These are phyloP conservation scores for Tursiops truncatus DNA, from an alignment of 2,113 vertebrate genomes.

Conservation along the genomic window DNA sequence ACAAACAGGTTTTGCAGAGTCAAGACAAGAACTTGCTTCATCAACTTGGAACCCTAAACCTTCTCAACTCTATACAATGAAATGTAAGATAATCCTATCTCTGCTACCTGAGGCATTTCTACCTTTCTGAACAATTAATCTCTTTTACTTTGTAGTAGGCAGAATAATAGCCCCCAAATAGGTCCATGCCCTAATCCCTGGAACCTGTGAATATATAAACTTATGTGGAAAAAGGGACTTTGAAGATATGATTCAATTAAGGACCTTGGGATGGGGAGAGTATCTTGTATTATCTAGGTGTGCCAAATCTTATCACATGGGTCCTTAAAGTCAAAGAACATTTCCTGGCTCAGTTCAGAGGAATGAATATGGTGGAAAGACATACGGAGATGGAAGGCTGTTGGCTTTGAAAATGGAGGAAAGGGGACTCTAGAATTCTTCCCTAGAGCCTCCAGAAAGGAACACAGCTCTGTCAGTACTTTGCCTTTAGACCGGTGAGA, in stretches of 20 bases:
- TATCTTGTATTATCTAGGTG: background rate
- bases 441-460: background rate
- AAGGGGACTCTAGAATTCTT: background rate
- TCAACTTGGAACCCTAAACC: background rate
- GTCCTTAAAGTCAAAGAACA: background rate
- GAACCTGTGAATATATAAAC: background rate
- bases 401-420: background rate
- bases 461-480: background rate
- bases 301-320: background rate
- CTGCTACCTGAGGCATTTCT: background rate
- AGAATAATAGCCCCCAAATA: background rate
- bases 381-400: background rate
- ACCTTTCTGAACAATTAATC: background rate
- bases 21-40: constrained; percentile 25
- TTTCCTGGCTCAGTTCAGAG: background rate
- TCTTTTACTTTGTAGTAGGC: background rate
- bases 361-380: background rate
- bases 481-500: background rate
- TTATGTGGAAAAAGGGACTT: background rate
- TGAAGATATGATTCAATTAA: background rate
- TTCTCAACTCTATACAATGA: background rate
- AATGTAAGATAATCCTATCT: background rate
- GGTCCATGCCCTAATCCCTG: background rate
- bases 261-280: background rate
- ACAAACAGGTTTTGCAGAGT: background rate